Conservation (phyloP, 1,140 invertebrate species). For the Bombus affinis region DNA sequence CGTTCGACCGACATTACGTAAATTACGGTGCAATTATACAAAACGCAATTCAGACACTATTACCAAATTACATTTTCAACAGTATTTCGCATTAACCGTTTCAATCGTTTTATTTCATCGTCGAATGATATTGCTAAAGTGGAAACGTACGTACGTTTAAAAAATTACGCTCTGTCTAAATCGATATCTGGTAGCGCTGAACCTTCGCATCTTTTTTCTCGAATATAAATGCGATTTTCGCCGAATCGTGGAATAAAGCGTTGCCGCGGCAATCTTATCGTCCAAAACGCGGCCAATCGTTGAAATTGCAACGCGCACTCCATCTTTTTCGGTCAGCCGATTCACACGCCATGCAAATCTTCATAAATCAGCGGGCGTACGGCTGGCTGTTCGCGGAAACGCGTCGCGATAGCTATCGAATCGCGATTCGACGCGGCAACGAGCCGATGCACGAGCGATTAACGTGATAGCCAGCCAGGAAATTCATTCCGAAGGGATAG, state of each 20-base stretch:
- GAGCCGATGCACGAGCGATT: background rate
- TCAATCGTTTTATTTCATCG: background rate
- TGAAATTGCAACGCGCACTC: background rate
- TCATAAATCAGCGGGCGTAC: background rate
- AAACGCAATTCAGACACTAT: background rate
- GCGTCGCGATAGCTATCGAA: background rate
- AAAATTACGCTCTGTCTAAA: background rate
- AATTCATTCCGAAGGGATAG: background rate
- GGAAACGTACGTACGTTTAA: background rate
- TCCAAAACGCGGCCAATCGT: background rate
- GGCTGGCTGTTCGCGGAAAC: background rate
- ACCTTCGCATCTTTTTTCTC: too few species aligned
- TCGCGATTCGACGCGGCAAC: background rate
- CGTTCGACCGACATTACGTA: too few species aligned
- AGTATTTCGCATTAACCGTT: background rate
- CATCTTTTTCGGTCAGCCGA: background rate
- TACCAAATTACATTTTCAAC: background rate
- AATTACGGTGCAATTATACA: background rate
- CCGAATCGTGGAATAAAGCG: background rate
- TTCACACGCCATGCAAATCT: background rate
- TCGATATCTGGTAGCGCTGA: background rate
- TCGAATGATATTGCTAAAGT: background rate
- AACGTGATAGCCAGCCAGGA: background rate
- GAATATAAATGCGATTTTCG: background rate
- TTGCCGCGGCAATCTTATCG: background rate